Evolutionary conservation across 2,888 invertebrate genomes (phyloP), one percentile per base, ranked within the genome.

Genomic region (Limnephilus auricula): DNA sequence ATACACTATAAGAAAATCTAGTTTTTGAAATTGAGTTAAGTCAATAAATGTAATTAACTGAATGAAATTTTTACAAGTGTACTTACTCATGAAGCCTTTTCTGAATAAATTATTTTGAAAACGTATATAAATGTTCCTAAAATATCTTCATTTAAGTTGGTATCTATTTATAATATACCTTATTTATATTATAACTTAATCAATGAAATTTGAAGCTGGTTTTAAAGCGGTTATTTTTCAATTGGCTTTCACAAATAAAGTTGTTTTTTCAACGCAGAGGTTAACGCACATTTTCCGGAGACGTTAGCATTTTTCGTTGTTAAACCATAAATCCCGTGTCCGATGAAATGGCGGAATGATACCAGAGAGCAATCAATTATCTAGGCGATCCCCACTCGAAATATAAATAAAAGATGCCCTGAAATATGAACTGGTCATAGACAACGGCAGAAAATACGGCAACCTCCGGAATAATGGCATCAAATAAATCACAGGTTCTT

Each of bases 401-500:
- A 90, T 91, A 92, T 92, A 92, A 92, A 92, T 92, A 92, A 92
- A 92, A 92, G 92, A 92, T 92, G 88, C 82, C 32, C 40, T 90
- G 89, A 91, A 86, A 89, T 84, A 91, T 90, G 90, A 91, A 90
- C 89, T 85, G 92, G 89, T 90, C 92, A 89, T 83, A 89, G 84
- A 82, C 40, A 84, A 82, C 78, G 50, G 84, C n/a, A 87, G 87
- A 50, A 80, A 87, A 88, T 83, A 85, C 82, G 65, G 65, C 79
- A 40, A 45, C 40, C 40, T 90, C 78, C 80, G 80, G 90, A 91
- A 89, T 92, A 91, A 92, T 91, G 92, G 88, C 83, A 85, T 34
- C 40, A 80, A 45, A 91, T 92, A 92, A 92, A 91, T 92, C 91
- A 91, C 82, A 78, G 45, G 32, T 88, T 30, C 91, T 88, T 89